Evolutionary conservation across 2,888 invertebrate species (phyloP), one percentile per base, ranked within the genome.

Genomic region (Lochmaea capreae): DNA sequence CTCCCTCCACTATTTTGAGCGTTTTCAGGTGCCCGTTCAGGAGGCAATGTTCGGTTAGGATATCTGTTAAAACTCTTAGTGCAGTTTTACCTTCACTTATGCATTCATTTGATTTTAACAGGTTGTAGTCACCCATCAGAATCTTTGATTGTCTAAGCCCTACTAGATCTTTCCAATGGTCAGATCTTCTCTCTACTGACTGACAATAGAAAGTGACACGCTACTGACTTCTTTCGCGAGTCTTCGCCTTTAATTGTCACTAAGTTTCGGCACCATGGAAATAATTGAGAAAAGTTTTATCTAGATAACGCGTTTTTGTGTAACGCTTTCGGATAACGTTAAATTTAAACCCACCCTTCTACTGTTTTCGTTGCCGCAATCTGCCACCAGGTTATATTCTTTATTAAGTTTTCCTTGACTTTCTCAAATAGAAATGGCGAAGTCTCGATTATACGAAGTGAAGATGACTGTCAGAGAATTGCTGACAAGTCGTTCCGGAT

Each of bases 201-300:
- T 33, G n/a, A 8, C 43, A 12, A 52, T 52, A 18, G 16, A 18
- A 10, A 54, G 16, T 54, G 54, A 3, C 18, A 14, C 65, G 65
- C 33, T 54, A 33, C 68, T 61, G 43, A n/a, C 0, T 22, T 12
- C 22, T 26, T 26, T 12, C 26, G 22, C 58, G 26, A 26, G 12
- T 59, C 42, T 52, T 33, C 18, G 49, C 57, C 65, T 62, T 57
- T 68, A 68, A 71, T 74, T 74, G 71, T 74, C 67, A 49, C 58
- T 67, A 65, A 81, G 80, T 78, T 79, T 78, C 77, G 72, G 65
- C 67, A 77, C 74, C 42, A 57, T 68, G 77, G 73, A 79, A 79
- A 78, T 78, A 76, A 80, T 81, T 79, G 77, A 78, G 78, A 78
- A 76, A 78, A 80, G 77, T 79, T 80, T 18, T 62, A 39, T 33